Base-by-base conservation (phyloP, 1,140 invertebrate species). In the Drosophila elegans region DNA sequence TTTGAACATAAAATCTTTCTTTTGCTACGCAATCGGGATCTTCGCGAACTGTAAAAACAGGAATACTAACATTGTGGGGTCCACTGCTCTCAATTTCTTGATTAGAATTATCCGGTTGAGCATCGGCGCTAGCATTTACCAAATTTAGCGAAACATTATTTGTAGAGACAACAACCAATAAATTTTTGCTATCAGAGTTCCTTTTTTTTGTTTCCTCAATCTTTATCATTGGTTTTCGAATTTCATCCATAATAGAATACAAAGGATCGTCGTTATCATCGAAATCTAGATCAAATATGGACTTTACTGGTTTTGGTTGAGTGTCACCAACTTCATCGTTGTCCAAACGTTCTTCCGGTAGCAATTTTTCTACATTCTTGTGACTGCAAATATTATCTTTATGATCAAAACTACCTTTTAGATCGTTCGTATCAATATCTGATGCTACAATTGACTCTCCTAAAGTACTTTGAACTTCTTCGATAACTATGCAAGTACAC, bases 11-110 rank as follows among this genome's bases (percentile, higher is more conserved):
- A 49, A 89, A 93, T 6, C 80, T 57, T 34, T 79, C 10, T 25
- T 85, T 92, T 32, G 92, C 93, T 12, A 92, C 66, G 25, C 91
- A 91, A 36, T 93, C 77, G 2, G 93, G 77, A 68, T 93, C 91
- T 46, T 90, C 90, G 1, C 76, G 42, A 25, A 88, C 56, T 4
- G 68, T 83, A 13, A 69, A 77, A 25, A 73, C n/a, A 7, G 79
- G 48, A 12, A 61, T 11, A 1, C 54, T 41, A 6, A 45, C 29
- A 10, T 45, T 45, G 3, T 25, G 27, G n/a, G 25, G 36, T 29
- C 66, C 67, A 13, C 38, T 44, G 10, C 27, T 56, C 10, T 61
- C 41, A 4, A 25, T 32, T 25, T 75, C 48, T 38, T 55, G 53
- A 49, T 49, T 52, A 12, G 34, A 32, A 6, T 36, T 46, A 16